These are phyloP conservation scores for Drosophila limbata DNA, from an alignment of 2,888 invertebrate species.

Conservation along the genomic window DNA sequence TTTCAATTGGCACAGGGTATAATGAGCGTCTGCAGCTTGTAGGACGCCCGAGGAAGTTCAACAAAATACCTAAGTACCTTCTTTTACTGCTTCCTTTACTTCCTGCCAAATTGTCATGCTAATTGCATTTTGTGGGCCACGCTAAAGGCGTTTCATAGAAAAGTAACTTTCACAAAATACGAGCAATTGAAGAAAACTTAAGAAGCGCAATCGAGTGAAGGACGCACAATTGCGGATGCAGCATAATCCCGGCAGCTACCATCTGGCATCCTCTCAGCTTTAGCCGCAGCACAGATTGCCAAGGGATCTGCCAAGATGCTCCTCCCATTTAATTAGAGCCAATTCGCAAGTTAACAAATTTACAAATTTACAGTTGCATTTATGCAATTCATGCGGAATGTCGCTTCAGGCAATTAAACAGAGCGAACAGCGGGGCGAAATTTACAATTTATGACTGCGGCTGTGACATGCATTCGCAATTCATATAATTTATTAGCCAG, in stretches of 20 bases:
- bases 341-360: conserved; percentile 11
- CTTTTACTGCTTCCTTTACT: not conserved
- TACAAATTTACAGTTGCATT: conserved; percentile 2
- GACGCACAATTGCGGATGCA: conserved; percentile 36
- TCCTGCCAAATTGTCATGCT: conserved; percentile 52
- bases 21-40: not conserved
- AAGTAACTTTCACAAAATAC: conserved; percentile 48
- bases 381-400: conserved; percentile 26
- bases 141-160: conserved; percentile 31
- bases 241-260: conserved; percentile 2
- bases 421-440: not conserved
- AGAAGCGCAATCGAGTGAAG: conserved; percentile 36
- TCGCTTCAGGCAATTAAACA: conserved; percentile 33
- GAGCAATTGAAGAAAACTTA: conserved; percentile 21
- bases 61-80: conserved; percentile 33
- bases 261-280: conserved; percentile 16
- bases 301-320: conserved; percentile 11
- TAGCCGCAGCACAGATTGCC: conserved; percentile 21
- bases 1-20: too few relatives aligned
- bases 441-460: conserved; percentile 55
- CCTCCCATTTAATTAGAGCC: conserved; percentile 24
- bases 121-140: conserved; percentile 61
- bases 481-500: conserved; percentile 63
- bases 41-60: conserved; percentile 7
- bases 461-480: conserved; percentile 57